These are phyloP conservation scores for Drosophila rhopaloa DNA, from an alignment of 1,140 invertebrate species.

Conservation along the genomic window DNA sequence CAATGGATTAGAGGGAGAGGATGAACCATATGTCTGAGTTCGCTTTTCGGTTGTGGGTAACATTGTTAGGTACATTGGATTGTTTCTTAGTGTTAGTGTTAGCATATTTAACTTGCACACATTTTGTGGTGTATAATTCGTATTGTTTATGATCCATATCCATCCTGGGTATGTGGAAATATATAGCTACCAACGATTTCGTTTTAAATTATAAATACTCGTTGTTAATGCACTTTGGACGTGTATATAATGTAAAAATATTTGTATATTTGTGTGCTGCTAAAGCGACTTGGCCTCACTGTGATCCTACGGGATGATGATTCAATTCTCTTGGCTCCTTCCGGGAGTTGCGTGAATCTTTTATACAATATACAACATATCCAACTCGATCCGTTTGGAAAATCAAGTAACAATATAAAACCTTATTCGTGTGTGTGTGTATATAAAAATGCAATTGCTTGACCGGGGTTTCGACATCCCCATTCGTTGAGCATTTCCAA, in stretches of 20 bases:
- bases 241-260: constrained; percentile 34
- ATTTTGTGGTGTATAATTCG: constrained; percentile 23
- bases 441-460: constrained; percentile 41
- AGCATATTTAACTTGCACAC: constrained; percentile 23
- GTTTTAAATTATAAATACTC: constrained; percentile 41
- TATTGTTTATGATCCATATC: constrained; percentile 7
- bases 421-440: constrained; percentile 8
- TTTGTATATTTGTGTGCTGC: constrained; percentile 37
- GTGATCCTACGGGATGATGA: constrained; percentile 10
- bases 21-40: constrained; percentile 16
- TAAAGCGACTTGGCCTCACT: constrained; percentile 20
- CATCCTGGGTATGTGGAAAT: background rate
- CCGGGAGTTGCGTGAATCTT: constrained; percentile 3
- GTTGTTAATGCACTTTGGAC: constrained; percentile 51
- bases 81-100: constrained; percentile 65
- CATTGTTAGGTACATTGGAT: constrained; percentile 74
- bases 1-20: constrained; percentile 16
- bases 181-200: constrained; percentile 13
- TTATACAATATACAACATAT: constrained; percentile 1
- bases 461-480: constrained; percentile 1
- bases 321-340: constrained; percentile 2
- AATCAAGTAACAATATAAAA: constrained; percentile 31
- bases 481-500: constrained; percentile 43
- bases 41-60: constrained; percentile 31
- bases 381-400: background rate